Evolutionary conservation across 2,113 vertebrate species (phyloP).

Genomic region (Lethenteron reissneri): DNA sequence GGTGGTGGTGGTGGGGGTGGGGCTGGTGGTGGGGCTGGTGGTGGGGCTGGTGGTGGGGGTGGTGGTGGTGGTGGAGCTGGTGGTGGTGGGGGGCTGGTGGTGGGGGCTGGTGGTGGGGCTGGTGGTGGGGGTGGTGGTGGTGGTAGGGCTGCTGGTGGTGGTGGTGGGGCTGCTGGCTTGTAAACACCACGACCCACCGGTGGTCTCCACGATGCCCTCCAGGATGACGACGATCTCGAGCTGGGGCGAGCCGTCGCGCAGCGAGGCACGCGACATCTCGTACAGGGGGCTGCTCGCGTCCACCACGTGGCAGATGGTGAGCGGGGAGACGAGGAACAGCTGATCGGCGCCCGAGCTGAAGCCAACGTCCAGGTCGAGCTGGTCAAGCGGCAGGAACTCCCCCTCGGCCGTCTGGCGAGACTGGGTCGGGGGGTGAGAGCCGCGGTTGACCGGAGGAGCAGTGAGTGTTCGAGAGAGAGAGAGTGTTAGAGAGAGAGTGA

Average conservation of each 20-base stretch:
- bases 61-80: too few species aligned
- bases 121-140: too few species aligned
- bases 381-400: not conserved
- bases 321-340: slow-evolving; percentile 3
- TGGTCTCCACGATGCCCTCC: slow-evolving; percentile 6
- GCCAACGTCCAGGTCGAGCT: slow-evolving; percentile 5
- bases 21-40: too few species aligned
- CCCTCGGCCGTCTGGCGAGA: slow-evolving; percentile 2
- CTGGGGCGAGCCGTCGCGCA: not conserved
- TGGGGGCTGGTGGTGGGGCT: too few species aligned
- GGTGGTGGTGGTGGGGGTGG: too few species aligned
- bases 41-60: too few species aligned
- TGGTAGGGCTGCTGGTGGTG: too few species aligned
- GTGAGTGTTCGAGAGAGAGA: not conserved
- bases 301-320: slow-evolving; percentile 2
- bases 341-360: slow-evolving; percentile 1
- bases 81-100: too few species aligned
- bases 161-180: too few species aligned
- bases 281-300: not conserved
- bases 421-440: not conserved
- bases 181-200: not conserved
- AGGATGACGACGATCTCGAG: not conserved
- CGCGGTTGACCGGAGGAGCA: not conserved
- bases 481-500: not conserved
- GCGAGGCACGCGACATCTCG: not conserved